Conservation (phyloP, 2,113 vertebrate species). For the Malaclemys terrapin region DNA sequence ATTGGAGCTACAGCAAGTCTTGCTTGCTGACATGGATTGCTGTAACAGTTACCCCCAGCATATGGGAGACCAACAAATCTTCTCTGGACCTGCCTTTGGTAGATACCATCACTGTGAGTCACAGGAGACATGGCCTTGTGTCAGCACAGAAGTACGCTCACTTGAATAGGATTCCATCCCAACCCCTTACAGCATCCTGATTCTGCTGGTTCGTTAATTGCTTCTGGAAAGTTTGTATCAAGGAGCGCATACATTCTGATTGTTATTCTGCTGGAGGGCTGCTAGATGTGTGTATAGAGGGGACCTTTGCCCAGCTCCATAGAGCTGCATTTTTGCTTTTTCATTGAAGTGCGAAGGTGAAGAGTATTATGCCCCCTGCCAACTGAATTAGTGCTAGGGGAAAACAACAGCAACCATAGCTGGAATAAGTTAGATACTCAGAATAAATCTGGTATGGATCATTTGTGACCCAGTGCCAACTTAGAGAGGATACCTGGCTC, state of each 20-base stretch:
- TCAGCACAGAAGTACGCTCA: too few species aligned
- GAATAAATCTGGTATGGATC: fast-evolving
- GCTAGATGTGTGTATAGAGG: fast-evolving
- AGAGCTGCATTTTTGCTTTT: not conserved
- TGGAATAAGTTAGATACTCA: not conserved
- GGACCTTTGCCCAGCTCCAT: not conserved
- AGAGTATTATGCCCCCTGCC: not conserved
- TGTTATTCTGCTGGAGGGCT: not conserved
- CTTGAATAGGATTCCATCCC: too few species aligned
- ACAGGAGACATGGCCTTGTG: not conserved
- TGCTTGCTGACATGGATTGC: too few species aligned
- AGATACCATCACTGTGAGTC: not conserved
- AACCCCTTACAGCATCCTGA: too few species aligned
- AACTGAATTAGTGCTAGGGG: fast-evolving
- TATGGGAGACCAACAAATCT: too few species aligned
- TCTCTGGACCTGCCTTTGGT: not conserved
- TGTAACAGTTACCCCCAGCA: too few species aligned
- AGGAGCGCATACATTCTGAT: not conserved
- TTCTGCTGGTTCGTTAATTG: not conserved
- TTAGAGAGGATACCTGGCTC: too few species aligned
- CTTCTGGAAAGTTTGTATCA: not conserved
- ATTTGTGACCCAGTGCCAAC: fast-evolving
- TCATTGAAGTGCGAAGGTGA: fast-evolving
- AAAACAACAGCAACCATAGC: not conserved
- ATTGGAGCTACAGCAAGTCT: not conserved